Percentiles rank a stretch among this genome's conserved stretches.
phyloP scores from a whole-genome alignment of 1,140 invertebrate genomes.

The Drosophila hydei region DNA sequence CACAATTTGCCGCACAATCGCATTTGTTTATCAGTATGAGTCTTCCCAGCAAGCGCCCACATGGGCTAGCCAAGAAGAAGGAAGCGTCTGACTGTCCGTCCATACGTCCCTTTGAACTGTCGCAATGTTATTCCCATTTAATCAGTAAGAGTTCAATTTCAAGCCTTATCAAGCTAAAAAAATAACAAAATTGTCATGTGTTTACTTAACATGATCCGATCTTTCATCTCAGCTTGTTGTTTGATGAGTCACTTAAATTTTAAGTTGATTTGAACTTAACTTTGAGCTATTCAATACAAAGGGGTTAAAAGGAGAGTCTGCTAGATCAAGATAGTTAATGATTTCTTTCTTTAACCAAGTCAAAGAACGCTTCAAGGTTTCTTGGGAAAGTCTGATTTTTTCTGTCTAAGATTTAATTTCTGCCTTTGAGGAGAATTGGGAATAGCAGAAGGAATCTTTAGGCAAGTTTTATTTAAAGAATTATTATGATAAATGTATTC shows the following conservation, averaged over 20 bases:
- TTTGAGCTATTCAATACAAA: neutral
- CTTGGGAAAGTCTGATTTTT: too few relatives aligned
- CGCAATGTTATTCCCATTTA: slow-evolving; percentile 69
- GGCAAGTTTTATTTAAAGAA: too few relatives aligned
- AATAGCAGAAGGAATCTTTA: too few relatives aligned
- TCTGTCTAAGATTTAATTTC: too few relatives aligned
- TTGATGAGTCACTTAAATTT: neutral
- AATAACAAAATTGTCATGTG: slow-evolving; percentile 45
- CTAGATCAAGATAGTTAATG: too few relatives aligned
- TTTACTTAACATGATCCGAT: slow-evolving; percentile 48
- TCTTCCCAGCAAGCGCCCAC: slow-evolving; percentile 14
- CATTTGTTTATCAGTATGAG: slow-evolving; percentile 81
- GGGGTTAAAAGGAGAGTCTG: too few relatives aligned
- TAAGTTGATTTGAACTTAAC: neutral
- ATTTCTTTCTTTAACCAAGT: too few relatives aligned
- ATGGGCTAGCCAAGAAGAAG: slow-evolving; percentile 51
- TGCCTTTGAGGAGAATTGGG: too few relatives aligned
- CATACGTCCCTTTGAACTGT: slow-evolving; percentile 58
- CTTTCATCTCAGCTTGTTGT: slow-evolving; percentile 5
- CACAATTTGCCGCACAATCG: slow-evolving; percentile 81
- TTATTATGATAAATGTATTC: too few relatives aligned
- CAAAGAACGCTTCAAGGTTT: too few relatives aligned
- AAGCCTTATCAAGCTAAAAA: slow-evolving; percentile 59
- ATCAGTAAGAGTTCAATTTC: slow-evolving; percentile 69
- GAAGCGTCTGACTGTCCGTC: slow-evolving; percentile 50